Percentiles rank a stretch among this genome's conserved stretches.
phyloP scores from a whole-genome alignment of 2,888 invertebrate species.

The Lepidonotus clava region DNA sequence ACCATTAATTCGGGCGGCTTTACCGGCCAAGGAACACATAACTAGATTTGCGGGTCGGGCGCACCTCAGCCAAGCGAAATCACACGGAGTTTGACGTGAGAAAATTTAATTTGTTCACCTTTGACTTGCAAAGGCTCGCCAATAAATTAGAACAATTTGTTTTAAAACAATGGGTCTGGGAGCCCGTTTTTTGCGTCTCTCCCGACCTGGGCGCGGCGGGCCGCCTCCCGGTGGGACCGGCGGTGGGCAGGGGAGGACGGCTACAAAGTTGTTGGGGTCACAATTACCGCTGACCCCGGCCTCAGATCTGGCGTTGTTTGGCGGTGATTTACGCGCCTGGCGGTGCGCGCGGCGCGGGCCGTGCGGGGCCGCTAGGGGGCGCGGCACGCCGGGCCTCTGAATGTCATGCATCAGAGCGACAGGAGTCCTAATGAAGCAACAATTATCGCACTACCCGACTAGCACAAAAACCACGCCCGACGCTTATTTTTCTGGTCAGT shows the following conservation, averaged over 20 bases:
- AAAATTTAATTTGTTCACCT: conserved; percentile 33
- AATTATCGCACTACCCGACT: background rate
- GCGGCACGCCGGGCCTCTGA: background rate
- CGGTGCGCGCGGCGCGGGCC: too few relatives aligned
- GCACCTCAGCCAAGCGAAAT: background rate
- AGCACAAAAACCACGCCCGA: background rate
- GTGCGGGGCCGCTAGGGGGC: background rate
- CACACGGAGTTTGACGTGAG: background rate
- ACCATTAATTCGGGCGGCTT: background rate
- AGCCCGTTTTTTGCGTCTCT: background rate
- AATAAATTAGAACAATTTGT: conserved; percentile 52
- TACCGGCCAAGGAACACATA: background rate
- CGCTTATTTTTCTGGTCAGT: conserved; percentile 31
- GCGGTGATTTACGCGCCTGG: conserved; percentile 10
- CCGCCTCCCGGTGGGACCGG: background rate
- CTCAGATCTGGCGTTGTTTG: conserved; percentile 44
- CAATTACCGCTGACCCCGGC: conserved; percentile 39
- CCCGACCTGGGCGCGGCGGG: background rate
- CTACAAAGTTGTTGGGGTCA: conserved; percentile 23
- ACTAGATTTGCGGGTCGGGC: background rate
- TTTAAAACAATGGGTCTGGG: conserved; percentile 38
- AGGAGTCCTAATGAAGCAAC: background rate
- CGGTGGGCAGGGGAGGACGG: background rate
- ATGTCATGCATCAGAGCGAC: conserved; percentile 13
- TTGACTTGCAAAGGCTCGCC: conserved; percentile 18